These are phyloP conservation scores for Collichthys lucidus DNA, from an alignment of 2,113 vertebrate genomes.

Conservation along the genomic window DNA sequence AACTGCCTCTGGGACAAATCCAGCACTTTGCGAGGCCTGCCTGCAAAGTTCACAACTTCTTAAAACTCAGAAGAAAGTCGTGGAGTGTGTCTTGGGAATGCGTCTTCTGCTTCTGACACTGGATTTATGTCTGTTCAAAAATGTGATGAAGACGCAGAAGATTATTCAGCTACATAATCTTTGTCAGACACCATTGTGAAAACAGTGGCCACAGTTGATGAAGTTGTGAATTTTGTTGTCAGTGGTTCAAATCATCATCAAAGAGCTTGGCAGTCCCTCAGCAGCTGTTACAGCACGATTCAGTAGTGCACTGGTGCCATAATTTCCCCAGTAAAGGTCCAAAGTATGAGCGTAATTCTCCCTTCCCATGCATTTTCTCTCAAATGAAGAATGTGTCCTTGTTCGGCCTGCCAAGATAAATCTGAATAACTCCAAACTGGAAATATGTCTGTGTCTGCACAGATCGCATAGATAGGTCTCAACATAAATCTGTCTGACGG, in stretches of 20 bases:
- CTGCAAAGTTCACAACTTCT: constrained; percentile 50
- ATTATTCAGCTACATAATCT: background rate
- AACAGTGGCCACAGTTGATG: background rate
- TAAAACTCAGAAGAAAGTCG: constrained; percentile 26
- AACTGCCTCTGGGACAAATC: constrained; percentile 38
- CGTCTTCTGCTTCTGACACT: constrained; percentile 13
- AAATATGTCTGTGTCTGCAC: background rate
- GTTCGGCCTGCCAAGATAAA: constrained; percentile 10
- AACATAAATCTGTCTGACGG: background rate
- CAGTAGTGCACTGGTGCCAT: background rate
- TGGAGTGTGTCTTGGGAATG: constrained; percentile 12
- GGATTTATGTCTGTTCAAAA: constrained; percentile 4
- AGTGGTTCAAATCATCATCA: constrained; percentile 6
- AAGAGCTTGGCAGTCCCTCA: background rate
- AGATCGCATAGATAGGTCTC: background rate
- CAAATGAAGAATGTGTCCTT: constrained; percentile 37
- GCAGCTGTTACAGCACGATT: constrained; percentile 24
- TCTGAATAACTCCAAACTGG: background rate
- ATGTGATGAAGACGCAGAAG: background rate
- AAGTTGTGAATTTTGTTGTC: background rate
- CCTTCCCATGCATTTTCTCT: background rate
- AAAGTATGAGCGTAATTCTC: constrained; percentile 17
- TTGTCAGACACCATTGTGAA: background rate
- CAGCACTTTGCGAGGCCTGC: constrained; percentile 41
- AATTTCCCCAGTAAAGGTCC: background rate